Base-by-base conservation (phyloP, 2,888 invertebrate species). In the Pogonocherus hispidulus region DNA sequence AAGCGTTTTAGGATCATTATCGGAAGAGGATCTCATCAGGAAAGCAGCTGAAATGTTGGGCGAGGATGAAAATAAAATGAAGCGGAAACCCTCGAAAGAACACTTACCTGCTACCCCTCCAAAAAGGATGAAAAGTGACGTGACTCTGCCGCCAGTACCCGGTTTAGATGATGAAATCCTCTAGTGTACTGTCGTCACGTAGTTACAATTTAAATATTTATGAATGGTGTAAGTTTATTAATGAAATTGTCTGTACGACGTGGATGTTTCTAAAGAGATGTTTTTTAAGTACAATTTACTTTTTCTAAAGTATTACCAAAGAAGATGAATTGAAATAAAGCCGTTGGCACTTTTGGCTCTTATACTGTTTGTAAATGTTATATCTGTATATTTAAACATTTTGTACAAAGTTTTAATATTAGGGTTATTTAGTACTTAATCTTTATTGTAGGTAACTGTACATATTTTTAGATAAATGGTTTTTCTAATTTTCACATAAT, bases 11-110 rank as follows among this genome's bases (percentile, higher is more conserved):
- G 87, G 89, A 72, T 86, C 87, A 0, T 78, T 89, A 51, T 87
- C 88, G 35, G 89, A 89, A 75, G 86, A 87, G 67, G 90, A 90
- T 73, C 78, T 90, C 32, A 88, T 89, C 22, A 86, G 87, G 80
- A 89, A 89, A 0, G 88, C 87, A 22, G 88, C 87, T 27, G 89
- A 89, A 79, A 88, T 89, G 86, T 79, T 89, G 59, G 87, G 87
- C 0, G 87, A 87, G 37, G 81, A 67, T 22, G 70, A 67, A 11
- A 60, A 18, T 63, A 32, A 35, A 5, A 44, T 9, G 2, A 62
- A 51, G 19, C 54, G 59, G 20, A 65, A 44, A n/a, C 14, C 69
- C 6, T 62, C 71, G 27, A 71, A 73, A 44, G 14, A 35, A 1
- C 16, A 20, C 19, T n/a, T 6, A 5, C 32, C 65, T 3, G 32